Conservation (phyloP, 2,888 invertebrate genomes). For the Caenorhabditis auriculariae region DNA sequence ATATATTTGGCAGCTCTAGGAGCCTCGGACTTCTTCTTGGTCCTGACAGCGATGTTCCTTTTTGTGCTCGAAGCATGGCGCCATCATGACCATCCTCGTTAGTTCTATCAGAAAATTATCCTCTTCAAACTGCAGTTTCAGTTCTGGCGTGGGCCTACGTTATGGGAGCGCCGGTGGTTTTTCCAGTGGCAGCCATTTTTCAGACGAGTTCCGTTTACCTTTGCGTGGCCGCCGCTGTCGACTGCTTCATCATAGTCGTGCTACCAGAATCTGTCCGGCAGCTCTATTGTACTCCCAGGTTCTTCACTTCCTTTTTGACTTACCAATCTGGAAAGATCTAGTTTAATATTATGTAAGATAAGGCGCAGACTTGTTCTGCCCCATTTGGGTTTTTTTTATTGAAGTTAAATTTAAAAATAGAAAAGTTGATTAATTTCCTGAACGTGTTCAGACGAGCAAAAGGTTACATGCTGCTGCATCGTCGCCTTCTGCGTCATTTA, state of each 20-base stretch:
- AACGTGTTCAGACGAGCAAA: constrained; percentile 49
- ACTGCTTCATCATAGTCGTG: constrained; percentile 56
- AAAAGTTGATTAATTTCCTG: not conserved
- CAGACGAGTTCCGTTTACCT: constrained; percentile 62
- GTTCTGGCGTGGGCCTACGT: constrained; percentile 57
- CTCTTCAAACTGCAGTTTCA: constrained; percentile 16
- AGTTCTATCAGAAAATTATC: not conserved
- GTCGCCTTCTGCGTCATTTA: constrained; percentile 51
- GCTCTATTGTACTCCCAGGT: constrained; percentile 59
- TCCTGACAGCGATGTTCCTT: constrained; percentile 61
- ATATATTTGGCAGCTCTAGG: constrained; percentile 59
- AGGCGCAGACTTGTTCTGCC: not conserved
- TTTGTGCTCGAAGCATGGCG: constrained; percentile 62
- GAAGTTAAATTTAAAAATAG: not conserved
- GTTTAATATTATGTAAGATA: no score
- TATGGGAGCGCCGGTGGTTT: constrained; percentile 55
- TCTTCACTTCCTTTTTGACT: constrained; percentile 3
- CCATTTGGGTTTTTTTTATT: not conserved
- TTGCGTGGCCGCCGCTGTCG: constrained; percentile 61
- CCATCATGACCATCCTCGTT: constrained; percentile 58
- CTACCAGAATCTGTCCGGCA: constrained; percentile 41
- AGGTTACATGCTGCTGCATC: constrained; percentile 46
- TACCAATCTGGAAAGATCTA: not conserved
- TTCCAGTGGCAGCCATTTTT: constrained; percentile 60
- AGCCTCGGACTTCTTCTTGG: constrained; percentile 58